A percentile compares a stretch with the other conserved stretches of the same genome.
These are phyloP conservation scores for Diaprepes abbreviatus DNA, from an alignment of 2,888 invertebrate genomes.

Conservation along the genomic window DNA sequence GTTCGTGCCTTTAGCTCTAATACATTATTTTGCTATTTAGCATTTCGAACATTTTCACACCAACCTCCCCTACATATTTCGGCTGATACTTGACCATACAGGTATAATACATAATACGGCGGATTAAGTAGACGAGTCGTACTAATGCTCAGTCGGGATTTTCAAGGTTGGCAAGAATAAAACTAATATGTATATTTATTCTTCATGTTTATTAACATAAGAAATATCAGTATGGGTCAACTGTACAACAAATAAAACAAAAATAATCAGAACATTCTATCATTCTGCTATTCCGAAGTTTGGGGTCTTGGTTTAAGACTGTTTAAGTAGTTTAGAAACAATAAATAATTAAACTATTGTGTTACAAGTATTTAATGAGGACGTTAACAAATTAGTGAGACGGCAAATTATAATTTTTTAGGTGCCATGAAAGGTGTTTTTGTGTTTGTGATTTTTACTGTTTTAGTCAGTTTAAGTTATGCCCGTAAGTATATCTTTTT, in stretches of 20 bases:
- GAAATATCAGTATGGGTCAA: constrained; percentile 54
- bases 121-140: constrained; percentile 14
- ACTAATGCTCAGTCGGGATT: constrained; percentile 50
- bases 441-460: constrained; percentile 16
- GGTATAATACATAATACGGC: too few relatives aligned
- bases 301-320: background rate
- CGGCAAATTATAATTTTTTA: background rate
- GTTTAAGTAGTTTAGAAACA: background rate
- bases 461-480: constrained; percentile 3
- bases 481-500: constrained; percentile 21
- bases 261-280: constrained; percentile 5
- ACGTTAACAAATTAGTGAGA: background rate
- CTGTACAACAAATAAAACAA: constrained; percentile 36
- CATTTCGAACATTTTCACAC: background rate
- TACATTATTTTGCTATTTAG: background rate
- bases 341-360: background rate
- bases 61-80: background rate
- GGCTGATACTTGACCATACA: background rate
- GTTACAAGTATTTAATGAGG: background rate
- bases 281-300: background rate
- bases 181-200: constrained; percentile 16
- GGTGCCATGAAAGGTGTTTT: constrained; percentile 4
- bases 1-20: too few relatives aligned
- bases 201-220: constrained; percentile 9
- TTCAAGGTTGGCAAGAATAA: constrained; percentile 57